phyloP scores from a whole-genome alignment of 2,797 vertebrate genomes.

The Fratercula arctica region DNA sequence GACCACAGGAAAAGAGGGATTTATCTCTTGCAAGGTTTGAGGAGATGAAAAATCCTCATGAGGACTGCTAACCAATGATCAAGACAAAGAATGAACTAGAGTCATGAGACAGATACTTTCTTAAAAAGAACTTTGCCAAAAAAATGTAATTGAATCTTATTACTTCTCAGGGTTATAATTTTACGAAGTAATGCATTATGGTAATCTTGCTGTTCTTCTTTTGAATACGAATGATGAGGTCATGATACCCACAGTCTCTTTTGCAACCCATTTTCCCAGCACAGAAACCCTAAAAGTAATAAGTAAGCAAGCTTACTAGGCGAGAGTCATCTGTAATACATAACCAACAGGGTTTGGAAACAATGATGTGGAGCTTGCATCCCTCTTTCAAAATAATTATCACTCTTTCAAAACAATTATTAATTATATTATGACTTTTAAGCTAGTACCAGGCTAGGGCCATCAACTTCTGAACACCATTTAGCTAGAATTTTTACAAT shows the following conservation, averaged over 20 bases:
- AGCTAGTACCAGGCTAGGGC: neutral
- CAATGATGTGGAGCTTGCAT: neutral
- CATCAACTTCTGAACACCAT: neutral
- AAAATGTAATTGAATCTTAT: conserved; percentile 46
- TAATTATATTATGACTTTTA: neutral
- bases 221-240: conserved; percentile 49
- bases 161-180: conserved; percentile 61
- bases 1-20: conserved; percentile 49
- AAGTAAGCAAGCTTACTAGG: conserved; percentile 34
- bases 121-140: conserved; percentile 37
- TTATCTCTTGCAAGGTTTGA: conserved; percentile 32
- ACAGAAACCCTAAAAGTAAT: conserved; percentile 50
- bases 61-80: conserved; percentile 4
- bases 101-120: conserved; percentile 22
- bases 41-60: conserved; percentile 37
- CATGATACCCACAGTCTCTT: conserved; percentile 61
- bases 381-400: neutral
- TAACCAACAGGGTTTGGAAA: conserved; percentile 34
- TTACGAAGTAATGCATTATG: conserved; percentile 44
- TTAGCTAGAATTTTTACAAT: neutral
- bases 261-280: conserved; percentile 52
- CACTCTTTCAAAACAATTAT: neutral
- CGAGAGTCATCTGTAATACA: conserved; percentile 17
- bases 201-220: conserved; percentile 62
- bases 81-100: conserved; percentile 39